phyloP scores from a whole-genome alignment of 2,113 vertebrate genomes.

The Centropristis striata region DNA sequence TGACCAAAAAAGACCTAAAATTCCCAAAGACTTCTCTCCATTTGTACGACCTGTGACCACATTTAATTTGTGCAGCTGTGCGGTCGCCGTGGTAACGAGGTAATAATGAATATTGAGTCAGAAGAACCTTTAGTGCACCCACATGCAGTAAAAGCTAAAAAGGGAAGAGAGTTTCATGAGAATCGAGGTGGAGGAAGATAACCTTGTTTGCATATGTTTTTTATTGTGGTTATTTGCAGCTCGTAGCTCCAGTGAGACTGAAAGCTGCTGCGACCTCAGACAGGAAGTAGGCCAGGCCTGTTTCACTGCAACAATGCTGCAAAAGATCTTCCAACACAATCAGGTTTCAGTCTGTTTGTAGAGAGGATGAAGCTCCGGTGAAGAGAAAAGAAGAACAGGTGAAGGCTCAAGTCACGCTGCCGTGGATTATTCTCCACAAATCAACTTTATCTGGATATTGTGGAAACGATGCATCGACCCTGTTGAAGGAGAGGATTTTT shows the following conservation, averaged over 20 bases:
- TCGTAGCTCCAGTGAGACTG: slow-evolving; percentile 59
- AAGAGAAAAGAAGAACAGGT: not conserved
- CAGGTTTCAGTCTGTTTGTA: not conserved
- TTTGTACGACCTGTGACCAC: slow-evolving; percentile 20
- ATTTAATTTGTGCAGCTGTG: not conserved
- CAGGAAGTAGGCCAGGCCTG: slow-evolving; percentile 75
- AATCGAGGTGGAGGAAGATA: slow-evolving; percentile 43
- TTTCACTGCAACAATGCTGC: slow-evolving; percentile 23
- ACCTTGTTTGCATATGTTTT: slow-evolving; percentile 66
- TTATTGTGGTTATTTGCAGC: slow-evolving; percentile 78
- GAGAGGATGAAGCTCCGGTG: slow-evolving; percentile 7
- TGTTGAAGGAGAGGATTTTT: not conserved
- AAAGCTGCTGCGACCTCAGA: slow-evolving; percentile 61
- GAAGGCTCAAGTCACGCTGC: not conserved
- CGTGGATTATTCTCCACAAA: slow-evolving; percentile 2
- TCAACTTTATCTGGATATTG: not conserved
- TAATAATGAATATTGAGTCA: not conserved
- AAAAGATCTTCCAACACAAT: slow-evolving; percentile 32
- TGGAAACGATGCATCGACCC: not conserved
- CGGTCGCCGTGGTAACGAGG: not conserved
- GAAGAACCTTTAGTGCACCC: not conserved
- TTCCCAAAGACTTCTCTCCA: no score
- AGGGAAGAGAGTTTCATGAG: slow-evolving; percentile 61
- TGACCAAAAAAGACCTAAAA: no score
- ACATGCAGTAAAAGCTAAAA: no score